Base-by-base conservation (phyloP, 2,113 vertebrate species). In the Promerops cafer region DNA sequence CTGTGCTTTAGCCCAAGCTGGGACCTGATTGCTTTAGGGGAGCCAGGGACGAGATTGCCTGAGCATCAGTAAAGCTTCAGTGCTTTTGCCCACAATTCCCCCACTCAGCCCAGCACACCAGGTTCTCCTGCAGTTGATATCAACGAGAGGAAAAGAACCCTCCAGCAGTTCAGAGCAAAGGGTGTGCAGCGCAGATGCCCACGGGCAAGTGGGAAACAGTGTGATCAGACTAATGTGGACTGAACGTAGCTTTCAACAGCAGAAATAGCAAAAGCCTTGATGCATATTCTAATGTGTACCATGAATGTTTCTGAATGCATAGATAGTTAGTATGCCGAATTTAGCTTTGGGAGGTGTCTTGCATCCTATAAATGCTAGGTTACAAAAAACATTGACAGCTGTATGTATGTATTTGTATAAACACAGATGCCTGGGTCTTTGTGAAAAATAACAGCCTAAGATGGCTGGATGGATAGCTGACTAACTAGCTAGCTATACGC, bases 1-100 rank as follows among this genome's bases (percentile, higher is more conserved):
- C 68, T 76, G 45, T 81, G 80, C 86, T 92, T 83, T 66, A 81
- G 91, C 89, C 85, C 94, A 40, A 9, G 64, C 91, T 94, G 94
- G 89, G 91, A 87, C 84, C 74, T 71, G 78, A 79, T 66, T 94
- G 87, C 93, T 95, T 82, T 68, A 94, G 82, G 90, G 81, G 74
- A 94, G 93, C 52, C 69, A 59, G 68, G 93, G 64, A 86, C 0
- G 1, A 90, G 86, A 60, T 60, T 87, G 86, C 40, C 42, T 42
- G 75, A 94, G 54, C 23, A 1, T 68, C 85, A 65, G 78, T 4
- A 76, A 88, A 85, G 75, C 78, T 91, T 45, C 86, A 28, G 30
- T 37, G 68, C 69, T 60, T 89, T 44, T 3, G 17, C 50, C 80
- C 84, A 85, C 52, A 63, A 13, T 47, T 87, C 56, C 35, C 53